phyloP scores from a whole-genome alignment of 2,113 vertebrate species.

The Pipra filicauda region DNA sequence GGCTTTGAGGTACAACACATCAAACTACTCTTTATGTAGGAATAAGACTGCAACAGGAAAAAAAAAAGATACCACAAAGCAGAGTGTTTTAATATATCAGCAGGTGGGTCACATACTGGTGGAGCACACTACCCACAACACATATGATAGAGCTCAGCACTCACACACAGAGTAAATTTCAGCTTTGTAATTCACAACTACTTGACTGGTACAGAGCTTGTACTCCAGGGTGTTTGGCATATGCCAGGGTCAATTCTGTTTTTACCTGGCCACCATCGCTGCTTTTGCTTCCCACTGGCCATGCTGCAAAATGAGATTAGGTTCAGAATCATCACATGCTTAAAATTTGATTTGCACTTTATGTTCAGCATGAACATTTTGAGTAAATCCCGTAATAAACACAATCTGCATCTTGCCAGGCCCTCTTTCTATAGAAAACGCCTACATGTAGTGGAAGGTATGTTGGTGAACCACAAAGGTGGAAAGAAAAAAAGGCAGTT shows the following conservation, averaged over 20 bases:
- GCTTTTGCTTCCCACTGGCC: neutral
- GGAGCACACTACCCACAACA: neutral
- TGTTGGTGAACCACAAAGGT: neutral
- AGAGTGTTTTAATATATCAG: neutral
- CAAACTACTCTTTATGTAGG: neutral
- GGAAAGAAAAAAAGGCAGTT: neutral
- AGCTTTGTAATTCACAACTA: neutral
- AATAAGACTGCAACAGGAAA: neutral
- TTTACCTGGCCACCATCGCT: neutral
- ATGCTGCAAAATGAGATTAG: neutral
- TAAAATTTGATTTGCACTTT: neutral
- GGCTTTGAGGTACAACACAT: neutral
- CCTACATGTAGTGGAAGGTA: fast-evolving
- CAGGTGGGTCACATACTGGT: neutral
- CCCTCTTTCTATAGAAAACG: neutral
- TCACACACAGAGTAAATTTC: neutral
- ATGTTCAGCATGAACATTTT: fast-evolving
- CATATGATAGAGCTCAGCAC: neutral
- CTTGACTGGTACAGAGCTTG: neutral
- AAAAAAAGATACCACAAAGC: neutral
- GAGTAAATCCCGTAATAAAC: neutral
- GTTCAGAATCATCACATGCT: fast-evolving
- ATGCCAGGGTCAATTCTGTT: neutral
- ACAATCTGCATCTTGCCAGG: neutral
- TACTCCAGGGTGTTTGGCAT: fast-evolving